Evolutionary conservation across 1,140 invertebrate genomes (phyloP).

Genomic region (Micrasema longulum): DNA sequence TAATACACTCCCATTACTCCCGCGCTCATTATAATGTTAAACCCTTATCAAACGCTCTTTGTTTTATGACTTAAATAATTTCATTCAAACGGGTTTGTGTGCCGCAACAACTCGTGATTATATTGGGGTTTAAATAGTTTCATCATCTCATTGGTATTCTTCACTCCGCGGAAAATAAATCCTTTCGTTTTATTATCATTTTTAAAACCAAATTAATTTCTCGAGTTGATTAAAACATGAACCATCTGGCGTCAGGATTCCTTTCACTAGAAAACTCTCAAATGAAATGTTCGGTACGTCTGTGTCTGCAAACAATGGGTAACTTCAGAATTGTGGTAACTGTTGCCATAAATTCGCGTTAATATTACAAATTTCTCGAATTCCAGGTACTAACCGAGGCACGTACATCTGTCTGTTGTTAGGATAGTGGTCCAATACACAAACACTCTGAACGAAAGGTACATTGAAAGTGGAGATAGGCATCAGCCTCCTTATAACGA

Average conservation of each 20-base stretch:
- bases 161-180: too few relatives aligned
- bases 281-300: constrained; percentile 11
- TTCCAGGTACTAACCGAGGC: constrained; percentile 23
- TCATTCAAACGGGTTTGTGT: too few relatives aligned
- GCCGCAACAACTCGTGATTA: too few relatives aligned
- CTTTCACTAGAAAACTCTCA: constrained; percentile 3
- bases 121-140: too few relatives aligned
- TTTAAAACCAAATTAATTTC: too few relatives aligned
- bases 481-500: constrained; percentile 7
- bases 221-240: constrained; percentile 16
- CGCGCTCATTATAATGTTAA: too few relatives aligned
- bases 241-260: constrained; percentile 5
- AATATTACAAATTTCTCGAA: constrained; percentile 17
- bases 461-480: neutral
- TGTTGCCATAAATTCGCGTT: constrained; percentile 13
- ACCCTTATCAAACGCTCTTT: too few relatives aligned
- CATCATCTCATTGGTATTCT: too few relatives aligned
- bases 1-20: too few relatives aligned
- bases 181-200: too few relatives aligned
- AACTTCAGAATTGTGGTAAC: constrained; percentile 6
- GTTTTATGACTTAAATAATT: too few relatives aligned
- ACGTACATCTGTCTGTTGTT: constrained; percentile 15
- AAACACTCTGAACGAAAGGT: neutral
- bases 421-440: too few relatives aligned
- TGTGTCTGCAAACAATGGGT: neutral